Conservation (phyloP, 2,113 vertebrate genomes). For the Platysternon megacephalum region DNA sequence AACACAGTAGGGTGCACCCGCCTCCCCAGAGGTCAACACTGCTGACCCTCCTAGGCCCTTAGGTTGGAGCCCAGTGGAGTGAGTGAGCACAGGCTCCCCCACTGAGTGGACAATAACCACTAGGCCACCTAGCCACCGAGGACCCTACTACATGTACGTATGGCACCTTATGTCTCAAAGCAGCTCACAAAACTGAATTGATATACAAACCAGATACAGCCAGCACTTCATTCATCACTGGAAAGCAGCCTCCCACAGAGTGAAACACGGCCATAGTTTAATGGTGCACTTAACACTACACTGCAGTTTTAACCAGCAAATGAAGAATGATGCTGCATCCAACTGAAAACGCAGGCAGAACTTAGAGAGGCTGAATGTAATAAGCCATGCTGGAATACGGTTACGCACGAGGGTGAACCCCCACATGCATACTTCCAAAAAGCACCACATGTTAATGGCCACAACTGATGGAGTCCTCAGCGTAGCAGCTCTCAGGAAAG, state of each 20-base stretch:
- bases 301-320: background rate
- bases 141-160: too few relatives aligned
- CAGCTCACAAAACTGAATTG: background rate
- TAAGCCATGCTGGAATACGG: background rate
- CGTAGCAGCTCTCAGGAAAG: background rate
- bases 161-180: background rate
- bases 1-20: too few relatives aligned
- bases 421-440: background rate
- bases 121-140: too few relatives aligned
- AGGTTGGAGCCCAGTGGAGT: too few relatives aligned
- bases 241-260: background rate
- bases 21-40: too few relatives aligned
- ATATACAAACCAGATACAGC: background rate
- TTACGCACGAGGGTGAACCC: background rate
- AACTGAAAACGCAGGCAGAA: background rate
- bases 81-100: too few relatives aligned
- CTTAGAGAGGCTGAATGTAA: background rate
- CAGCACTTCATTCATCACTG: background rate
- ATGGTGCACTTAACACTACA: background rate
- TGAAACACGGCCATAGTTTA: background rate
- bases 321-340: background rate
- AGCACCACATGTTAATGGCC: background rate
- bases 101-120: too few relatives aligned
- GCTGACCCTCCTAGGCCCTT: too few relatives aligned
- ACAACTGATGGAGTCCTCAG: background rate